A percentile compares a stretch with the other conserved stretches of the same genome.
Conservation (phyloP, 2,113 vertebrate genomes). For the Prietella phreatophila region DNA sequence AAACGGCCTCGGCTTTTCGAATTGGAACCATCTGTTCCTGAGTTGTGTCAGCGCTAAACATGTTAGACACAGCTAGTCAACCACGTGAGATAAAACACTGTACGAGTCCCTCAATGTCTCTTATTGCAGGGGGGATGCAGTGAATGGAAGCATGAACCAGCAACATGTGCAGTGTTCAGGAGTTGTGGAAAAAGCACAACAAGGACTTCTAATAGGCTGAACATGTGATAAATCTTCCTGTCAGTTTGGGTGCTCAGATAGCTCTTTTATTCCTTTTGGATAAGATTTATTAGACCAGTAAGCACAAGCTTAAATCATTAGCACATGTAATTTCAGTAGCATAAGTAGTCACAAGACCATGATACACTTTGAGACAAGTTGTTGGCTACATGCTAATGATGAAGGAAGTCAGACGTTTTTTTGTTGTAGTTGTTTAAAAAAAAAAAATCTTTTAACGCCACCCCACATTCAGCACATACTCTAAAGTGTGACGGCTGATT, state of each 20-base stretch:
- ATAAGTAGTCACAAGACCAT: background rate
- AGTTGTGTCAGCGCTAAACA: constrained; percentile 70
- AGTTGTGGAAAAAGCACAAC: constrained; percentile 12
- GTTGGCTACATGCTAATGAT: background rate
- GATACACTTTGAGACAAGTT: background rate
- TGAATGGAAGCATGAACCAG: constrained; percentile 1
- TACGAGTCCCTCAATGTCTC: constrained; percentile 62
- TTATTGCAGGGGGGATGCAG: constrained; percentile 32
- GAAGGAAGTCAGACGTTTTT: background rate
- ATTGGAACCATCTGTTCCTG: constrained; percentile 72
- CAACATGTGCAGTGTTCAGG: constrained; percentile 5
- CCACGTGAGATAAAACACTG: constrained; percentile 65
- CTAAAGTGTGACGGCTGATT: background rate
- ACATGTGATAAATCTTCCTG: constrained; percentile 19
- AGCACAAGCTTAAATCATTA: constrained; percentile 26
- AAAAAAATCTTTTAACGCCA: background rate
- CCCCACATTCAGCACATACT: background rate
- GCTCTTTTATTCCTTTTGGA: background rate
- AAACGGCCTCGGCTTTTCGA: constrained; percentile 59
- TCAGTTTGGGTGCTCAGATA: constrained; percentile 2
- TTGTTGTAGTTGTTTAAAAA: no score
- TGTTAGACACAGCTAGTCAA: constrained; percentile 66
- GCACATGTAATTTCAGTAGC: background rate
- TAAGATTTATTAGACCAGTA: constrained; percentile 19
- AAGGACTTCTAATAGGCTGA: constrained; percentile 17